Base-by-base conservation (phyloP, 2,888 invertebrate genomes). In the Chymomyza amoena region DNA sequence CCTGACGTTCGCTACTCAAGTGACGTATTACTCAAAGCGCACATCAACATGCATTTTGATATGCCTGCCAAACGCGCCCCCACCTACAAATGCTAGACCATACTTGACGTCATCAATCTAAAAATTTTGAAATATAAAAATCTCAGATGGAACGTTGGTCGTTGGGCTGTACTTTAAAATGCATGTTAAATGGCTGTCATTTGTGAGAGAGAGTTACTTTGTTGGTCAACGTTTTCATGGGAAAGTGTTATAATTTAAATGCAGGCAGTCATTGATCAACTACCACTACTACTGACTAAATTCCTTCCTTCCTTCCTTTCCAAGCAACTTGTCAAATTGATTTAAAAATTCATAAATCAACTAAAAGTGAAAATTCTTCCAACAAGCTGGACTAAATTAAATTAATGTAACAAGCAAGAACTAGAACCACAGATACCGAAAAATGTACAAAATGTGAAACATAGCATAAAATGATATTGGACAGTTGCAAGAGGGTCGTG, bases 321-420 rank as follows among this genome's bases (percentile, higher is more conserved):
- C 18, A 70, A 70, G 70, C 65, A 77, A 71, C 70, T 76, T 84
- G 84, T 84, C 84, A 85, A 85, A 84, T 85, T 82, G 81, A 82
- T 85, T 85, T 81, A 67, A 79, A 79, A 84, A 79, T 82, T 84
- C 82, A 86, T 85, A 85, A 87, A 87, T 85, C 87, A 85, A 82
- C 75, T 68, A 61, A 66, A 75, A 71, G 73, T 70, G 69, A 77
- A 76, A 73, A 74, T 56, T 62, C 62, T 62, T 61, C 69, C 73
- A 54, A 20, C 63, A 66, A 56, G 32, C 7, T 64, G 51, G 64
- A 71, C 60, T 62, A 82, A 82, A 84, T 87, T 79, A 82, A 86
- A 84, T 85, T 87, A 87, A 75, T 76, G 39, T 67, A 52, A 60
- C 52, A n/a, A 62, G 39, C n/a, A 74, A 70, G 71, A 70, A 68